Conservation (phyloP, 2,797 vertebrate species). For the Dallia pectoralis region DNA sequence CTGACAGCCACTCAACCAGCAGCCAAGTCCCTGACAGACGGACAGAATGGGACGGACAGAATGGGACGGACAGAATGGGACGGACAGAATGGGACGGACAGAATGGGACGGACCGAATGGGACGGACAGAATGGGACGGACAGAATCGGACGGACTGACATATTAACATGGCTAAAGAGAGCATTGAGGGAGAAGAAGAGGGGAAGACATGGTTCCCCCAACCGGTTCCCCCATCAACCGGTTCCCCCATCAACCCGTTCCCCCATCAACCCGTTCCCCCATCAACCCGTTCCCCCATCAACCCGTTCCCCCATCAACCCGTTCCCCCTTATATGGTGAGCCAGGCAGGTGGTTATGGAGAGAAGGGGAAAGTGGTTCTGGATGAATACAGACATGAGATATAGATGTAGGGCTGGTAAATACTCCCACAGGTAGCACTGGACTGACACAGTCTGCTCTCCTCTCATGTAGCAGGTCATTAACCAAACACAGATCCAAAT, state of each 20-base stretch:
- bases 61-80: slow-evolving; percentile 43
- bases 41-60: slow-evolving; percentile 52
- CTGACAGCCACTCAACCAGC: slow-evolving; percentile 59
- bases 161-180: slow-evolving; percentile 52
- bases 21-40: slow-evolving; percentile 65
- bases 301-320: slow-evolving; percentile 26
- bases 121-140: slow-evolving; percentile 40
- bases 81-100: slow-evolving; percentile 53
- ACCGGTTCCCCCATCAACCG: too few relatives aligned
- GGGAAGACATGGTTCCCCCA: background rate
- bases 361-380: slow-evolving; percentile 43
- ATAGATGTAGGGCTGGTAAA: slow-evolving; percentile 62
- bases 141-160: slow-evolving; percentile 56
- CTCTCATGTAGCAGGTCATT: slow-evolving; percentile 22
- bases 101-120: slow-evolving; percentile 55
- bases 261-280: slow-evolving; percentile 47
- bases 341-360: slow-evolving; percentile 29
- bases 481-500: too few relatives aligned
- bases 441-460: slow-evolving; percentile 32
- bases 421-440: slow-evolving; percentile 40
- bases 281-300: slow-evolving; percentile 20
- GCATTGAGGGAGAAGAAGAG: slow-evolving; percentile 45
- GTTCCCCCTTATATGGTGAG: slow-evolving; percentile 56
- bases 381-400: background rate
- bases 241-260: background rate